These are phyloP conservation scores for Trematocara stigmaticum DNA, from an alignment of 2,113 vertebrate species.

Conservation along the genomic window DNA sequence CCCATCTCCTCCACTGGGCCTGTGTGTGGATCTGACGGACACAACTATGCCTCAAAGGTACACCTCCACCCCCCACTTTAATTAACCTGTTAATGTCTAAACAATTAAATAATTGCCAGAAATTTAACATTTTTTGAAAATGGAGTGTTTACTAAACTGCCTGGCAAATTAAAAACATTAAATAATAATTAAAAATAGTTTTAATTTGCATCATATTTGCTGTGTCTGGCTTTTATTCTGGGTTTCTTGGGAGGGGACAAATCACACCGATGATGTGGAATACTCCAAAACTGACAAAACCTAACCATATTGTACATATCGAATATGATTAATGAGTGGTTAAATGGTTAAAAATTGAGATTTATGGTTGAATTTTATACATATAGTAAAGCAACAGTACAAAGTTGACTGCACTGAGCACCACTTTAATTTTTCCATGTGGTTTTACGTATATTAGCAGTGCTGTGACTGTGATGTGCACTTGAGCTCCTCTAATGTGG, in stretches of 20 bases:
- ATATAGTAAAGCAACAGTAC: background rate
- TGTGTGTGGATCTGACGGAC: constrained; percentile 92
- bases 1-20: constrained; percentile 80
- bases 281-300: background rate
- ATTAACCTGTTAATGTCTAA: background rate
- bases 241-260: background rate
- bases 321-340: background rate
- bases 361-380: background rate
- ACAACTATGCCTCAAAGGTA: constrained; percentile 95
- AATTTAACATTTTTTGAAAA: background rate
- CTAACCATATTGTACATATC: background rate
- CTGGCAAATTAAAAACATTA: background rate
- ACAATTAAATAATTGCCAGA: background rate
- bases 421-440: background rate
- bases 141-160: background rate
- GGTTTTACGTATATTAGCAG: background rate
- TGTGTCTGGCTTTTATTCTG: background rate
- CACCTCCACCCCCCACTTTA: background rate
- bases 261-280: background rate
- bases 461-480: background rate
- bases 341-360: background rate
- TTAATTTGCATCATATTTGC: background rate
- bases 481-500: background rate
- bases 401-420: background rate
- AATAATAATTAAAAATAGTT: background rate